Percentiles rank a stretch among this genome's conserved stretches.
Conservation (phyloP, 2,888 invertebrate genomes). For the Drosophila rubida region DNA sequence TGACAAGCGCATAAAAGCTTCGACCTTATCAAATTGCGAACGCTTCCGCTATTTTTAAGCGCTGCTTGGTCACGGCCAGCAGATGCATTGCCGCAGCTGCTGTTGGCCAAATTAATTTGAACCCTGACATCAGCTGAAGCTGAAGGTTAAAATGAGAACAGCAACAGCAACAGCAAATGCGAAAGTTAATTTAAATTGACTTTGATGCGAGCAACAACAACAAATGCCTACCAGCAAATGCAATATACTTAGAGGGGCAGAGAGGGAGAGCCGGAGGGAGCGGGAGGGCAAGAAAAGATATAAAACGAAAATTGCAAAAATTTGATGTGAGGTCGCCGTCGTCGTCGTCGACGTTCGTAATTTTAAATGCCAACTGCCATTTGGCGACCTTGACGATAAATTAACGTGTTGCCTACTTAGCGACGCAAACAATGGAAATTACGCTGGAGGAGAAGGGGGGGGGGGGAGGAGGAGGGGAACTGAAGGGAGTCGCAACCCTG, state of each 20-base stretch:
- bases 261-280: background rate
- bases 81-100: slow-evolving; percentile 8
- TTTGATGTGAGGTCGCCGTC: slow-evolving; percentile 19
- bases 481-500: background rate
- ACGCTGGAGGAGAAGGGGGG: background rate
- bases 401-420: slow-evolving; percentile 21
- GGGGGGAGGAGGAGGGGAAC: too few relatives aligned
- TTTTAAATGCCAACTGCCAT: slow-evolving; percentile 36
- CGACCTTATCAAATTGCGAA: slow-evolving; percentile 2
- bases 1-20: slow-evolving; percentile 10
- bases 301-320: slow-evolving; percentile 17
- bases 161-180: slow-evolving; percentile 8
- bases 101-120: slow-evolving; percentile 39
- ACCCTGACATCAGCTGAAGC: slow-evolving; percentile 1
- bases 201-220: slow-evolving; percentile 33
- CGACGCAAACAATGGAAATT: slow-evolving; percentile 11
- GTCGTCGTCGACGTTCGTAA: slow-evolving; percentile 1
- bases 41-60: slow-evolving; percentile 7
- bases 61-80: background rate
- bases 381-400: slow-evolving; percentile 46
- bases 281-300: background rate
- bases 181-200: slow-evolving; percentile 47
- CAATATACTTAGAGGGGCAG: slow-evolving; percentile 21
- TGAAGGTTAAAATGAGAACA: slow-evolving; percentile 55
- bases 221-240: slow-evolving; percentile 19